A percentile compares a stretch with the other conserved stretches of the same genome.
Conservation (phyloP, 2,113 vertebrate species). For the Zosterops hypoxanthus region DNA sequence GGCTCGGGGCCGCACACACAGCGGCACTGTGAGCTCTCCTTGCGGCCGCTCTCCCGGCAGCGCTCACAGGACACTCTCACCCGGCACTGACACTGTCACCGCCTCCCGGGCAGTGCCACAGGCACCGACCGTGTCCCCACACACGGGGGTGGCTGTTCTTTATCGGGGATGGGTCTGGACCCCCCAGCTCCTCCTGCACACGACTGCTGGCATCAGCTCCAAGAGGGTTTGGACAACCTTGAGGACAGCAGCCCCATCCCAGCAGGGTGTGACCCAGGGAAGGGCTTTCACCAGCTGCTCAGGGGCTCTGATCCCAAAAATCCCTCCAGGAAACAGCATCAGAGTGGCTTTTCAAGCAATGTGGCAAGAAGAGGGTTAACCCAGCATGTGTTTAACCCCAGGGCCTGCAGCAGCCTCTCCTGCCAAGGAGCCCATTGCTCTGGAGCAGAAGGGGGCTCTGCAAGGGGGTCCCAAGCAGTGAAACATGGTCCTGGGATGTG, state of each 20-base stretch:
- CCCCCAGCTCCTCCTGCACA: background rate
- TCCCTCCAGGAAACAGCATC: background rate
- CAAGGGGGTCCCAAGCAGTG: background rate
- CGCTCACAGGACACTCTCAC: background rate
- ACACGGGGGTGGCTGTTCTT: background rate
- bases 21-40: background rate
- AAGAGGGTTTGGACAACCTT: no score
- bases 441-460: background rate
- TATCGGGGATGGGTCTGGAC: background rate
- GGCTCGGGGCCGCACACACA: background rate
- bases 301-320: background rate
- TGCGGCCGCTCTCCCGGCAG: background rate
- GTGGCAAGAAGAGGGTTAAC: background rate
- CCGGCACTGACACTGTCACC: background rate
- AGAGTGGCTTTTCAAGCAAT: background rate
- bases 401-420: background rate
- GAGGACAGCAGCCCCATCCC: background rate
- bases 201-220: background rate
- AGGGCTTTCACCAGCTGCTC: background rate
- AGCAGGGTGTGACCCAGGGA: background rate
- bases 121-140: background rate
- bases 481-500: background rate
- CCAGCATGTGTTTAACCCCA: background rate
- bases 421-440: background rate
- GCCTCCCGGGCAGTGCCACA: fast-evolving